Evolutionary conservation across 2,888 invertebrate genomes (phyloP).

Genomic region (Caenorhabditis panamensis): DNA sequence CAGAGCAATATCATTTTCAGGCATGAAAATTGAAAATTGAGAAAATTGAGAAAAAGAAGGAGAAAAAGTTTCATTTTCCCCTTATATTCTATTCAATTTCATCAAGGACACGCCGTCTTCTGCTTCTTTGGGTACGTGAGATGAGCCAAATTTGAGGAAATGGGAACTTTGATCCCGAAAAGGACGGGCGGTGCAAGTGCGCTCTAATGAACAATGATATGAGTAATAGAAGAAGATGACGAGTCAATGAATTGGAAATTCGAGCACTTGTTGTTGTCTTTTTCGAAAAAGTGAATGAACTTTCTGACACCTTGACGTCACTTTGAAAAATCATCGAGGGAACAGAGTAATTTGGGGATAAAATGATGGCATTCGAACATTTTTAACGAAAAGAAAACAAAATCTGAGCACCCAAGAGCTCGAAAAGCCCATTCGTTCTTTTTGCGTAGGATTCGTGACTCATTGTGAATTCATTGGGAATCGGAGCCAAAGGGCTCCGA

Average conservation of each 20-base stretch:
- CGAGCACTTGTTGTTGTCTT: background rate
- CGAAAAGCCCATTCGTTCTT: background rate
- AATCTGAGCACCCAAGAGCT: no score
- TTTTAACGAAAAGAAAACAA: no score
- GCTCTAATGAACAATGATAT: constrained; percentile 1
- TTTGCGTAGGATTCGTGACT: constrained; percentile 7
- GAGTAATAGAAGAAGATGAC: background rate
- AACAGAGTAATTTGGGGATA: background rate
- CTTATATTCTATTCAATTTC: constrained; percentile 49
- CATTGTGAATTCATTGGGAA: constrained; percentile 51
- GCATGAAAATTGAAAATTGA: background rate
- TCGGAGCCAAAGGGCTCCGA: constrained; percentile 12
- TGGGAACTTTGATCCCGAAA: background rate
- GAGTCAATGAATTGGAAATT: background rate
- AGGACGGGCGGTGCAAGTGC: background rate
- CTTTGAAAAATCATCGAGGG: background rate
- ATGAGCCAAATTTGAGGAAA: constrained; percentile 7
- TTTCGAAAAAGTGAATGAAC: no score
- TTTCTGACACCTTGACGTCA: background rate
- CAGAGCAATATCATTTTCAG: constrained; percentile 30
- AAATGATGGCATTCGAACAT: no score
- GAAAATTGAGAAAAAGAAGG: constrained; percentile 13
- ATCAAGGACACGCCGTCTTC: constrained; percentile 14
- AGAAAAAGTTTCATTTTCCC: constrained; percentile 47
- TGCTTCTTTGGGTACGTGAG: constrained; percentile 3